Base-by-base conservation (phyloP, 2,888 invertebrate genomes). In the Agonopterix subpropinquella region DNA sequence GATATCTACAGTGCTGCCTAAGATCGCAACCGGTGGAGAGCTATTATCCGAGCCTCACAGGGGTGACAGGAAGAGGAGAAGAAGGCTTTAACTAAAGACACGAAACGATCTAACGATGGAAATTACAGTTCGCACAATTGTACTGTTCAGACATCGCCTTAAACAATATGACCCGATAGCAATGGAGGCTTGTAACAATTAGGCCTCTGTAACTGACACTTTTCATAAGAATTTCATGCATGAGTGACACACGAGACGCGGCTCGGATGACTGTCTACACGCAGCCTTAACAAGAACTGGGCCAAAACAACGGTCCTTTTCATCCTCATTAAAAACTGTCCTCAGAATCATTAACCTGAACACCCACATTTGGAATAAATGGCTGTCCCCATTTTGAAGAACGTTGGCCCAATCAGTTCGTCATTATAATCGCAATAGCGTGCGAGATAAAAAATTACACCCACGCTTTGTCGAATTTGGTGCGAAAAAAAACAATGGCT, bases 341-440 rank as follows among this genome's bases (percentile, higher is more conserved):
- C 64, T 70, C 76, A 72, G 71, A 78, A 79, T 80, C 81, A 85
- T 81, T 80, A 79, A 70, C 67, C 61, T 55, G 70, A 60, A 77
- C 83, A 77, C 83, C 83, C 79, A 83, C 83, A 75, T 70, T 71
- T 58, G 28, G 67, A 62, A 69, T 62, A 66, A 70, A 76, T 68
- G 67, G 66, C 70, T 70, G 80, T 69, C 77, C 81, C 64, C 77
- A 65, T 80, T 84, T 65, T 53, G n/a, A 53, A 68, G 70, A 71
- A 67, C 73, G 66, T 75, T 71, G 73, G 70, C 63, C 71, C 77
- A 82, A 84, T 86, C 86, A 83, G 84, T 84, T 77, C 81, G 78
- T 84, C 86, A 85, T 85, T 80, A 84, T 67, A 73, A 73, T 73
- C 63, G 73, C 71, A 67, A 62, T 28, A 5, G 28, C 71, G 77